Conservation (phyloP, 2,113 vertebrate species). For the Ranitomeya variabilis region DNA sequence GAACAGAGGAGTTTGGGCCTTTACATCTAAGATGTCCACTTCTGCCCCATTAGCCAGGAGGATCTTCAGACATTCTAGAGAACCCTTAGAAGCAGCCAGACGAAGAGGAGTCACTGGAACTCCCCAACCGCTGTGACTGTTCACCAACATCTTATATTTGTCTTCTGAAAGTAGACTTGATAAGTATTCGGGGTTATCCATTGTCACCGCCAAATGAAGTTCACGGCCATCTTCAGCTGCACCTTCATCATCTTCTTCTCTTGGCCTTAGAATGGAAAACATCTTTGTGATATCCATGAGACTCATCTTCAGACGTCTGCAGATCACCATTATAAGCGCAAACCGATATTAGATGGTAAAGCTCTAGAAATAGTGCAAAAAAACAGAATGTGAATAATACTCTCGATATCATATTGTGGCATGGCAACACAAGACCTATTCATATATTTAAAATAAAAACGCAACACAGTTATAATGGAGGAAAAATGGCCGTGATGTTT, state of each 20-base stretch:
- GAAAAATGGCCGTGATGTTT: too few species aligned
- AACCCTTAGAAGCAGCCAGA: constrained; percentile 81
- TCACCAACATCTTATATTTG: constrained; percentile 78
- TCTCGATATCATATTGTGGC: not conserved
- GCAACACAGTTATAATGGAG: too few species aligned
- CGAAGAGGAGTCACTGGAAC: constrained; percentile 85
- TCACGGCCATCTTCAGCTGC: constrained; percentile 71
- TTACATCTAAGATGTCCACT: constrained; percentile 88
- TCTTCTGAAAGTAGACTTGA: constrained; percentile 79
- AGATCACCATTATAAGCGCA: constrained; percentile 65
- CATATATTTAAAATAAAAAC: too few species aligned
- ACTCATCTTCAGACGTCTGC: constrained; percentile 75
- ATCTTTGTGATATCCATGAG: constrained; percentile 94
- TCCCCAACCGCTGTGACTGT: constrained; percentile 87
- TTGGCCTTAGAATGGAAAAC: constrained; percentile 88
- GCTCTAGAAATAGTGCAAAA: constrained; percentile 46
- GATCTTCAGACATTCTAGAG: constrained; percentile 78
- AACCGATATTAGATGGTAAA: constrained; percentile 37
- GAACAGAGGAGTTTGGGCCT: constrained; percentile 94
- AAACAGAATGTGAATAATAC: not conserved
- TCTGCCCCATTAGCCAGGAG: constrained; percentile 85
- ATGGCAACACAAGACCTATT: too few species aligned
- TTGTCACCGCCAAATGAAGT: constrained; percentile 77
- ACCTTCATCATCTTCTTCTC: constrained; percentile 72
- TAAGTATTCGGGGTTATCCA: constrained; percentile 75